Percentiles rank a stretch among this genome's conserved stretches.
These are phyloP conservation scores for Pyrrhosoma nymphula DNA, from an alignment of 2,888 invertebrate genomes.

Conservation along the genomic window DNA sequence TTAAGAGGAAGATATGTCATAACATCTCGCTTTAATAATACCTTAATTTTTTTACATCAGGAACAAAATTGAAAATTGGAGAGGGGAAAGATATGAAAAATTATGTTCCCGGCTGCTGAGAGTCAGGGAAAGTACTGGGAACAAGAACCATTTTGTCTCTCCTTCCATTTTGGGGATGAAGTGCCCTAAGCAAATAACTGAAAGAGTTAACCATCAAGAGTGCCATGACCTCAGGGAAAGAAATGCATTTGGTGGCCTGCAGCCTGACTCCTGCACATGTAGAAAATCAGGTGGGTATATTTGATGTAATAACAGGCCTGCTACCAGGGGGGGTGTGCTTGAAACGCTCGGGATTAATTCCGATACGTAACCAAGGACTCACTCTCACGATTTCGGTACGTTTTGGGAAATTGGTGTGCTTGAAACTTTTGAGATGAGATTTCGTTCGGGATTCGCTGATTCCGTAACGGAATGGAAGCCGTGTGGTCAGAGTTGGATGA, in stretches of 20 bases:
- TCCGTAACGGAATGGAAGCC: too few species aligned
- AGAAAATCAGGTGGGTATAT: neutral
- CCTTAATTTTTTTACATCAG: neutral
- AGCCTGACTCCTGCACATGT: neutral
- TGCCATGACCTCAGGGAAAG: neutral
- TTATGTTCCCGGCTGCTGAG: neutral
- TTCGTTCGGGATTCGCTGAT: too few species aligned
- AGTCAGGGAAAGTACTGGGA: neutral
- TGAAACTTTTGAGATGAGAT: too few species aligned
- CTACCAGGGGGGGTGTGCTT: too few species aligned
- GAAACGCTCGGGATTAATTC: too few species aligned
- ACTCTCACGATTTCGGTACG: too few species aligned
- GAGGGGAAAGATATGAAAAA: constrained; percentile 21
- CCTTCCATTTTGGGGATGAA: constrained; percentile 35
- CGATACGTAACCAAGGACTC: too few species aligned
- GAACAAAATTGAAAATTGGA: constrained; percentile 3
- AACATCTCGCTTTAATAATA: too few species aligned
- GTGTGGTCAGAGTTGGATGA: too few species aligned
- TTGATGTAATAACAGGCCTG: too few species aligned
- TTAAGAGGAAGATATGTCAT: too few species aligned
- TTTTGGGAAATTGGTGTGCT: too few species aligned
- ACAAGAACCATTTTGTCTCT: neutral
- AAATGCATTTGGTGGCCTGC: neutral
- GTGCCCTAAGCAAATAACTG: neutral
- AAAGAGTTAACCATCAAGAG: neutral